Base-by-base conservation (phyloP, 2,888 invertebrate genomes). In the Eupithecia pulchellata region DNA sequence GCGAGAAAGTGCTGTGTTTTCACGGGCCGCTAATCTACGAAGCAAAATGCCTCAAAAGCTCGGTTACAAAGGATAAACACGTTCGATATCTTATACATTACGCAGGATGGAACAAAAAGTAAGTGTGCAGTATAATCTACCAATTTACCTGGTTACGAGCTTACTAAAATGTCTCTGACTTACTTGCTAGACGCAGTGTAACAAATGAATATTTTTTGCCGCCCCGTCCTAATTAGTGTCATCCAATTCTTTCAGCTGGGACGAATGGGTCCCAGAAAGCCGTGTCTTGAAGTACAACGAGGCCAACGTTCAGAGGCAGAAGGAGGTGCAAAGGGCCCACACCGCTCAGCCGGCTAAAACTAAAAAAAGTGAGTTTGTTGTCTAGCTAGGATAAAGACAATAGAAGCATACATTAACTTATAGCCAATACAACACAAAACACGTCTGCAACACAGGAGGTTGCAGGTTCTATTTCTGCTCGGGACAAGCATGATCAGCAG, bases 21-120 rank as follows among this genome's bases (percentile, higher is more conserved):
- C 99, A 99, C 90, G 99, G 99, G 0, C 99, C 99, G 4, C 95
- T 99, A 34, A 97, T 99, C 79, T 99, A 99, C 88, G 99, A 99
- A 95, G 99, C 99, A 47, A 99, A 99, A 96, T 98, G 98, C 86
- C 95, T 99, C 32, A 98, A 98, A 91, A 96, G 96, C 77, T 96
- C 96, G 67, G 94, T 97, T 76, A 96, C 96, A 2, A 98, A 98
- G 88, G 98, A 98, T 80, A 98, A 98, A 89, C 96, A 97, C 89
- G 95, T 98, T 9, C 96, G 97, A 85, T 99, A 99, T 91, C 96
- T 98, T 73, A 98, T 99, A 77, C 99, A 99, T 90, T 99, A 99
- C 89, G 98, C 98, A 78, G 99, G 99, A 2, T 99, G 99, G 99
- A 99, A 98, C 87, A 99, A 99, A 95, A 99, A 98, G 98, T 99